Evolutionary conservation across 2,113 vertebrate species (phyloP).

Genomic region (Oceanodroma tethys): DNA sequence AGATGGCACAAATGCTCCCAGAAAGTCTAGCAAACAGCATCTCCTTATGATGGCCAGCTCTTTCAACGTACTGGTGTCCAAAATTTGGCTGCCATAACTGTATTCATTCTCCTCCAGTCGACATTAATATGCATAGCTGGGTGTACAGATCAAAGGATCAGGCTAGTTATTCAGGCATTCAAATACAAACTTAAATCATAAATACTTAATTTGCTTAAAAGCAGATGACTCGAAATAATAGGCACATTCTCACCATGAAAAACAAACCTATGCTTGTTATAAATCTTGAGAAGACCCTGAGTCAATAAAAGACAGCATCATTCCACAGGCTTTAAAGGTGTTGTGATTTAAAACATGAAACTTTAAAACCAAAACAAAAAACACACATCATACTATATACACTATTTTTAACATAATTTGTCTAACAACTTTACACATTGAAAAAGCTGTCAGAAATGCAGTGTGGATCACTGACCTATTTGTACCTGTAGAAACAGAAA

Average conservation of each 20-base stretch:
- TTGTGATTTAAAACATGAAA: neutral
- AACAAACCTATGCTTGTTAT: neutral
- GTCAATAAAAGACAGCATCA: neutral
- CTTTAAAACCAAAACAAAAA: neutral
- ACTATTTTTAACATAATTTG: neutral
- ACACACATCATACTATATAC: neutral
- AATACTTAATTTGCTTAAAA: slow-evolving; percentile 37
- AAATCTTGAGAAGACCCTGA: neutral
- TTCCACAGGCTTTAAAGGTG: neutral
- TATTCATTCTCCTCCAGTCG: neutral
- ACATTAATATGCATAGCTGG: neutral
- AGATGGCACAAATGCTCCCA: neutral
- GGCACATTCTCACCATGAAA: neutral
- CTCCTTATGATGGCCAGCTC: neutral
- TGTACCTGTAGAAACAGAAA: neutral
- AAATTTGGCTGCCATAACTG: neutral
- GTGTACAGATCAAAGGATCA: neutral
- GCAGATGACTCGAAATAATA: neutral
- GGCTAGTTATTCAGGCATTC: neutral
- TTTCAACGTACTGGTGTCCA: neutral
- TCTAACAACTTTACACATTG: neutral
- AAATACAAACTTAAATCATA: slow-evolving; percentile 1
- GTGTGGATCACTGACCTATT: neutral
- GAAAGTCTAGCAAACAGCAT: neutral
- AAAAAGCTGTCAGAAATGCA: neutral